Evolutionary conservation across 2,113 vertebrate species (phyloP).

Genomic region (Eira barbara): DNA sequence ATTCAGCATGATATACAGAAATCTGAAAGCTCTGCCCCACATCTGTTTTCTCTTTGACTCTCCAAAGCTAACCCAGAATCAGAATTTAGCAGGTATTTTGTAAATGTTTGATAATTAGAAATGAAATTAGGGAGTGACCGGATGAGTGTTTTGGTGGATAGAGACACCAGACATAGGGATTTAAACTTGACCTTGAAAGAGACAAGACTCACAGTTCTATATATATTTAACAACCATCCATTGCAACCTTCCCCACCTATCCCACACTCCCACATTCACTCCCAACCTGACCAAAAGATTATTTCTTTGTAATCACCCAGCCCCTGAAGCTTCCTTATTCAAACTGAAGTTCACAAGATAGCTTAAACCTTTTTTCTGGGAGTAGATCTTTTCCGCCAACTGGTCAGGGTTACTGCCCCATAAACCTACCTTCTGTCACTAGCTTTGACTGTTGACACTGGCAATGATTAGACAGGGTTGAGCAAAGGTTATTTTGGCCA

Average conservation of each 20-base stretch:
- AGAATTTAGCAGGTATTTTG: neutral
- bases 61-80: neutral
- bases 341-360: neutral
- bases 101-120: neutral
- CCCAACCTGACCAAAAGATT: neutral
- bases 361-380: neutral
- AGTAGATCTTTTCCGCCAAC: constrained; percentile 34
- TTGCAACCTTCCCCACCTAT: neutral
- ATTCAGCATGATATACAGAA: neutral
- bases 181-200: neutral
- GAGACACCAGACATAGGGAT: neutral
- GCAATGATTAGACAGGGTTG: constrained; percentile 45
- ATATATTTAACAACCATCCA: neutral
- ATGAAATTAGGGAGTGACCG: neutral
- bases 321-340: neutral
- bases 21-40: neutral
- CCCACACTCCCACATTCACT: neutral
- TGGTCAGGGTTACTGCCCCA: constrained; percentile 36
- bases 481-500: constrained; percentile 57
- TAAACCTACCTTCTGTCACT: constrained; percentile 58
- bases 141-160: neutral
- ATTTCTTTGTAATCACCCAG: neutral
- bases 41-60: neutral
- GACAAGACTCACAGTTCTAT: neutral
- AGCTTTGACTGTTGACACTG: constrained; percentile 58